A percentile compares a stretch with the other conserved stretches of the same genome.
phyloP scores from a whole-genome alignment of 2,113 vertebrate genomes.

The Coptodon bakossiorum region DNA sequence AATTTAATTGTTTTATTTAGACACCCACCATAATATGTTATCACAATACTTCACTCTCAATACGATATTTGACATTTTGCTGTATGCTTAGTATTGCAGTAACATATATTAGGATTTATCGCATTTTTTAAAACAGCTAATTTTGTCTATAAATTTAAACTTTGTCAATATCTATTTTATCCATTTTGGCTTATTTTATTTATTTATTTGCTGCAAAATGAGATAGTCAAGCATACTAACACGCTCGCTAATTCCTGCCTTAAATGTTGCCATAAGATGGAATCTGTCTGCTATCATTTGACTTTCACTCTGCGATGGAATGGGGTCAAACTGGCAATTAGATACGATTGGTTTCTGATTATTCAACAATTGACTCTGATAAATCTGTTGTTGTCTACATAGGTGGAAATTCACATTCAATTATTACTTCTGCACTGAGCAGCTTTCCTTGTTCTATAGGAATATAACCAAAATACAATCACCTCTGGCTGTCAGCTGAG shows the following conservation, averaged over 20 bases:
- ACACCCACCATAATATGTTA: no score
- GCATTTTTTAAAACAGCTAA: no score
- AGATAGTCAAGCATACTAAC: neutral
- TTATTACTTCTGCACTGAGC: neutral
- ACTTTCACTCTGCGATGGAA: neutral
- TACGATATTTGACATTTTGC: no score
- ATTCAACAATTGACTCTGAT: neutral
- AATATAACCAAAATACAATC: neutral
- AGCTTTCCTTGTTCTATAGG: neutral
- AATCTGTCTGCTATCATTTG: no score
- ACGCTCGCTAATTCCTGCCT: neutral
- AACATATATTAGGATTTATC: no score
- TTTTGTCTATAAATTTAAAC: no score
- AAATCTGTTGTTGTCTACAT: neutral
- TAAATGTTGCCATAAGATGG: neutral
- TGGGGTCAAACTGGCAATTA: rapidly evolving
- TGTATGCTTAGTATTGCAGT: no score
- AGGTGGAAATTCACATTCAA: rapidly evolving
- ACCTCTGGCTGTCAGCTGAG: neutral
- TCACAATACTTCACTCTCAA: no score
- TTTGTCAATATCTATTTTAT: no score
- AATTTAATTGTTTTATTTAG: neutral
- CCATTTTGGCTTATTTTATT: neutral
- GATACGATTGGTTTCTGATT: neutral
- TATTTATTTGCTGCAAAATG: neutral